Conservation (phyloP, 1,140 invertebrate genomes). For the Nephila pilipes region DNA sequence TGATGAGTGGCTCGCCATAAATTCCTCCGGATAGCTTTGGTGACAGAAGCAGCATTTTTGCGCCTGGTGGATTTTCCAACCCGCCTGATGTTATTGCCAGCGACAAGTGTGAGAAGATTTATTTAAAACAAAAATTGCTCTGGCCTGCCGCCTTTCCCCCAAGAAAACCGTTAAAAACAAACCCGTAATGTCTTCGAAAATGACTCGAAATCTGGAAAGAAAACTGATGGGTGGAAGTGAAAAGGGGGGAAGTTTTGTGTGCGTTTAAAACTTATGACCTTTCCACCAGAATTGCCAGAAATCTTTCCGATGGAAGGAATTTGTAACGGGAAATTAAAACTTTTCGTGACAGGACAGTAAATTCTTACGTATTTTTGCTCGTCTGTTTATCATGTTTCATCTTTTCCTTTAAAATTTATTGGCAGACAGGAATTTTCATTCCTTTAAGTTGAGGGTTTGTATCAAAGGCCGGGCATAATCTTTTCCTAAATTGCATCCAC, state of each 20-base stretch:
- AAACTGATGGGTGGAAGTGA: not conserved
- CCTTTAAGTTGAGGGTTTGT: not conserved
- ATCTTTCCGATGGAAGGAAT: conserved; percentile 9
- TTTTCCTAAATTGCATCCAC: conserved; percentile 19
- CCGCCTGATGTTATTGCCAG: conserved; percentile 46
- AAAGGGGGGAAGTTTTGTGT: not conserved
- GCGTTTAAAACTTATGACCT: not conserved
- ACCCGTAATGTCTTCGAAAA: conserved; percentile 24
- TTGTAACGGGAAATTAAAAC: conserved; percentile 10
- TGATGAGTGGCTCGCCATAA: conserved; percentile 34
- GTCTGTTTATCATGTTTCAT: not conserved
- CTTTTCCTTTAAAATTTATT: conserved; percentile 20
- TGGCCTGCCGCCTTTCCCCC: not conserved
- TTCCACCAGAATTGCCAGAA: not conserved
- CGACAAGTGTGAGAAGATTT: conserved; percentile 9
- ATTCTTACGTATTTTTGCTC: conserved; percentile 18
- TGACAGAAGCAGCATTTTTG: conserved; percentile 57
- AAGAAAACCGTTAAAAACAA: conserved; percentile 37
- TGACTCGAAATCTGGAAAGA: conserved; percentile 14
- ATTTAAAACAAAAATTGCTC: conserved; percentile 53
- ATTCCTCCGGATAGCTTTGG: conserved; percentile 8
- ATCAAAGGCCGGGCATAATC: not conserved
- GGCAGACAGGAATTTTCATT: not conserved
- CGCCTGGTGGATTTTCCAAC: conserved; percentile 42
- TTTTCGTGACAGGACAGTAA: conserved; percentile 23